phyloP scores from a whole-genome alignment of 92 coral and sea anemone genomes.

The Porites evermanni region DNA sequence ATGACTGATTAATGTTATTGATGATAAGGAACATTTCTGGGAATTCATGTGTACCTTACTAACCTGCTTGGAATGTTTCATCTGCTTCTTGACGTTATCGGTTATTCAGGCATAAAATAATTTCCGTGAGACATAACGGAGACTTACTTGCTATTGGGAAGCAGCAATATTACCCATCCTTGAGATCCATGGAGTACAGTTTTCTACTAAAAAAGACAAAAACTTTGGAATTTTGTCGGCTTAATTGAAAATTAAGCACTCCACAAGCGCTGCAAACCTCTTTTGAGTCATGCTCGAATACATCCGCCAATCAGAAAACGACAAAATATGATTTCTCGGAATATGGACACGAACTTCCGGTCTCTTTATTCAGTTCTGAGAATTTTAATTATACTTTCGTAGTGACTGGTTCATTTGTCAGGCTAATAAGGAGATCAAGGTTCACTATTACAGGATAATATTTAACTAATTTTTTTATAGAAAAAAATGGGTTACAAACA shows the following conservation, averaged over 20 bases:
- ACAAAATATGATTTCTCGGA: not conserved
- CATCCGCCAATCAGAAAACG: not conserved
- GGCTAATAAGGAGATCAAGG: too few relatives aligned
- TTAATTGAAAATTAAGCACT: not conserved
- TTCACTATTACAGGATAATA: too few relatives aligned
- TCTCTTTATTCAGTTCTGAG: not conserved
- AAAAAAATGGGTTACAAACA: too few relatives aligned
- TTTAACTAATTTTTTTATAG: too few relatives aligned
- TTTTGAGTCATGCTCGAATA: not conserved
- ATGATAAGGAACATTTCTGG: too few relatives aligned
- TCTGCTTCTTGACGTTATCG: not conserved
- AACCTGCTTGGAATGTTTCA: not conserved
- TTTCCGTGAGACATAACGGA: not conserved
- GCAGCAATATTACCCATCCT: too few relatives aligned
- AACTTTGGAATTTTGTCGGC: not conserved
- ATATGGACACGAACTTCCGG: not conserved
- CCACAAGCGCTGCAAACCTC: not conserved
- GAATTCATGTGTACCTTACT: not conserved
- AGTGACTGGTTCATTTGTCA: too few relatives aligned
- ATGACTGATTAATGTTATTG: too few relatives aligned
- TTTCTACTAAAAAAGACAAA: not conserved
- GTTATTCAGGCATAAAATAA: not conserved
- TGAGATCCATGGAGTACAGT: too few relatives aligned
- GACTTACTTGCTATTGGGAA: not conserved
- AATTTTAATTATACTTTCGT: too few relatives aligned